Evolutionary conservation across 2,797 vertebrate species (phyloP).

Genomic region (Xiphorhynchus erythropygius): DNA sequence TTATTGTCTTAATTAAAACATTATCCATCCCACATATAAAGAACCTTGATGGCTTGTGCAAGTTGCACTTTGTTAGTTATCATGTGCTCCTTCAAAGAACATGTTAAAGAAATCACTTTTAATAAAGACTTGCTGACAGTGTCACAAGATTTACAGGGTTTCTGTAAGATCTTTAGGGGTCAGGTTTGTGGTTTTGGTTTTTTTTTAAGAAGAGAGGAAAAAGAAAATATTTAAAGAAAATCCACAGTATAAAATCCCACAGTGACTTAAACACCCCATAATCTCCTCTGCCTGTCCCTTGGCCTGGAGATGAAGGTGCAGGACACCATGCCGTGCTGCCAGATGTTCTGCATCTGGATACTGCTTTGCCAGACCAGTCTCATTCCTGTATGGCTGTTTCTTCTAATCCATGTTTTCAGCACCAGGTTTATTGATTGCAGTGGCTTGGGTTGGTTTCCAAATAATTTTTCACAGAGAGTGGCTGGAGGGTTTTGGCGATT

Average conservation of each 20-base stretch:
- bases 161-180: background rate
- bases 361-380: background rate
- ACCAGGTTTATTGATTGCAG: background rate
- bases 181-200: background rate
- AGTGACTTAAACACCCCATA: background rate
- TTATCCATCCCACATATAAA: background rate
- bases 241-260: background rate
- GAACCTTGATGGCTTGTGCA: background rate
- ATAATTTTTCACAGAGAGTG: background rate
- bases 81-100: background rate
- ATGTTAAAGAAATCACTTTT: slow-evolving; percentile 10
- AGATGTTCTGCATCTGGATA: slow-evolving; percentile 30
- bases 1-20: background rate
- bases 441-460: background rate
- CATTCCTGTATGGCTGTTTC: background rate
- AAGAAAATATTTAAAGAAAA: background rate
- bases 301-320: background rate
- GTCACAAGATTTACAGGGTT: background rate
- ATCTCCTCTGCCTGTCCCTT: background rate
- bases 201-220: background rate
- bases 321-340: background rate
- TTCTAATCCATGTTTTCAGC: background rate
- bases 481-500: background rate
- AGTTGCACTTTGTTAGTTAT: background rate
- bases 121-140: slow-evolving; percentile 25